Base-by-base conservation (phyloP, 1,140 invertebrate species). In the Phenacoccus solenopsis region DNA sequence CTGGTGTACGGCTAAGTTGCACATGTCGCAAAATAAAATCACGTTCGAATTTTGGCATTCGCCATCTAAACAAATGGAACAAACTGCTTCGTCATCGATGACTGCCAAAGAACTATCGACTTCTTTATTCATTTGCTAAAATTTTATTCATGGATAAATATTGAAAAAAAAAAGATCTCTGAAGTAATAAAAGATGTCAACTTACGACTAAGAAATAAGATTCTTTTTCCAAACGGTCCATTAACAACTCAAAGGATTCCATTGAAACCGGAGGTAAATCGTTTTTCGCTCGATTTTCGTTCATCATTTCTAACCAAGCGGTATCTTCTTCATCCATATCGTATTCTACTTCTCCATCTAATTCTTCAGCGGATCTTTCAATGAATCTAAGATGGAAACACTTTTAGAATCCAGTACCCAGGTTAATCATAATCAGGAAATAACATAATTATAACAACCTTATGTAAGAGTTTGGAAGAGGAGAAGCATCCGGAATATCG, bases 11-110 rank as follows among this genome's bases (percentile, higher is more conserved):
- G 96, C 94, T 28, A 99, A 81, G 81, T 99, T 98, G 80, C 96
- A 99, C 94, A 98, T 98, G 81, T 99, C 97, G 83, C 97, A 99
- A 80, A 99, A 99, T 30, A 99, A 82, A 75, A 93, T 93, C 32
- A 92, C 90, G 79, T 98, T 98, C 71, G 91, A 93, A 78, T 98
- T 98, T 76, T 96, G 90, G 80, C 96, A 98, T 78, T 98, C 96
- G 12, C 96, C 96, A 75, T 91, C 89, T 85, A 90, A 88, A 74
- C 90, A 92, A 74, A 99, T 98, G 76, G 93, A 97, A 78, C 97
- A 99, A 0, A 98, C 95, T 13, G 96, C 96, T 83, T 98, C 96
- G 77, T 98, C 95, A 78, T 98, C 94, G 16, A 96, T 92, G 10
- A 91, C 87, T 2, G 87, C 82, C 70, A 71, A 57, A 35, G 67